Conservation (phyloP, 2,888 invertebrate genomes). For the Pristionchus maxplancki region DNA sequence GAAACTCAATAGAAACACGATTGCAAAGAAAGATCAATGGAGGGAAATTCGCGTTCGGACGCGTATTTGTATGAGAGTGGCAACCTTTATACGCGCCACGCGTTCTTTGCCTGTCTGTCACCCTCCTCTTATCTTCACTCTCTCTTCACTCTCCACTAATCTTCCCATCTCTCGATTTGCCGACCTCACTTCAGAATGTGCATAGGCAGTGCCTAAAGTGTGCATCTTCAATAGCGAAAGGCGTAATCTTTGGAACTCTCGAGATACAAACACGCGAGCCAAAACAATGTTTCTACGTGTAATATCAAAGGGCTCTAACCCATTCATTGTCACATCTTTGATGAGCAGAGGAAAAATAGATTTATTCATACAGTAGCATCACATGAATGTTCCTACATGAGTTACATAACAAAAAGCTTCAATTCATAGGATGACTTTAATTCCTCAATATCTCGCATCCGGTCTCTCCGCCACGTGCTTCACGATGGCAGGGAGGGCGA, state of each 20-base stretch:
- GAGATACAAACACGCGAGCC: no score
- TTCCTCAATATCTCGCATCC: constrained; percentile 16
- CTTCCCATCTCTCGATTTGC: neutral
- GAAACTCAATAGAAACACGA: neutral
- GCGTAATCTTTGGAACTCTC: no score
- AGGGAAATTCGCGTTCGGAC: neutral
- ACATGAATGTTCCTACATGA: no score
- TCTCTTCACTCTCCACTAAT: neutral
- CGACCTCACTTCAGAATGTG: neutral
- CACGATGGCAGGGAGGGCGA: neutral
- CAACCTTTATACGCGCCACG: neutral
- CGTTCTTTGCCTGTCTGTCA: neutral
- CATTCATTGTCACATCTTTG: no score
- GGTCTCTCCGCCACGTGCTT: neutral
- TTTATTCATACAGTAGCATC: no score
- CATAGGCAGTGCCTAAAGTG: neutral
- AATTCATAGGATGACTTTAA: neutral
- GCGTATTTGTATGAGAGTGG: neutral
- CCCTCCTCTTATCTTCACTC: neutral
- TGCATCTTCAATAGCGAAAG: neutral
- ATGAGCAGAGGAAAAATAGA: no score
- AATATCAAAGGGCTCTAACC: no score
- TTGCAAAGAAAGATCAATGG: neutral
- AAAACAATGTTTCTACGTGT: no score
- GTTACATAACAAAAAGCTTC: no score